These are phyloP conservation scores for Hylaeus volcanicus DNA, from an alignment of 1,140 invertebrate species.

Conservation along the genomic window DNA sequence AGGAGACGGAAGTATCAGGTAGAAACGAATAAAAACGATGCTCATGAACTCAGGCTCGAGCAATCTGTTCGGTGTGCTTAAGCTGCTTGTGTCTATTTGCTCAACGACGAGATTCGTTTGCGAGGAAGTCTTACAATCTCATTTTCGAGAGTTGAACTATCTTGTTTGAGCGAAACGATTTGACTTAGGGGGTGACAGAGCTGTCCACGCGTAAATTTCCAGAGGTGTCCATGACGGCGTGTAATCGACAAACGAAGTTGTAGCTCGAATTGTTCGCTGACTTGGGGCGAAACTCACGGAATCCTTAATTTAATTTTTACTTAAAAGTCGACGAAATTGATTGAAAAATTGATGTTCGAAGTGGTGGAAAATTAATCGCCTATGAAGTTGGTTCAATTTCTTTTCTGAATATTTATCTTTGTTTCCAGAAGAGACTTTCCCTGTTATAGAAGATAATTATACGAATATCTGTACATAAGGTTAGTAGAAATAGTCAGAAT, in stretches of 20 bases:
- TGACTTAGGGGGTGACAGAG: constrained; percentile 9
- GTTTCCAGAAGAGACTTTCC: too few species aligned
- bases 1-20: background rate
- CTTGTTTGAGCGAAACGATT: constrained; percentile 37
- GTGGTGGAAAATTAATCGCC: too few species aligned
- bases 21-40: constrained; percentile 14
- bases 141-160: constrained; percentile 31
- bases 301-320: background rate
- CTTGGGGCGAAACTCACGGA: background rate
- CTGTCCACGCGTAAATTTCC: constrained; percentile 4
- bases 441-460: too few species aligned
- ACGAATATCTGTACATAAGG: too few species aligned
- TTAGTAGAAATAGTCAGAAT: too few species aligned
- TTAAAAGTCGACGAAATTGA: background rate
- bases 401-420: too few species aligned
- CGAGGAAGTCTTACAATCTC: constrained; percentile 45
- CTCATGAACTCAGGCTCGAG: constrained; percentile 6
- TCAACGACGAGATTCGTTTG: constrained; percentile 34
- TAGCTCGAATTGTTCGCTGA: background rate
- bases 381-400: too few species aligned
- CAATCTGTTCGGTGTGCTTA: constrained; percentile 41
- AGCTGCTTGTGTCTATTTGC: constrained; percentile 48
- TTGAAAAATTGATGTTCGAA: background rate
- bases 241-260: constrained; percentile 19
- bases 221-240: background rate